phyloP scores from a whole-genome alignment of 37 sponge, comb jelly and placozoan genomes.

The Amphimedon queenslandica region DNA sequence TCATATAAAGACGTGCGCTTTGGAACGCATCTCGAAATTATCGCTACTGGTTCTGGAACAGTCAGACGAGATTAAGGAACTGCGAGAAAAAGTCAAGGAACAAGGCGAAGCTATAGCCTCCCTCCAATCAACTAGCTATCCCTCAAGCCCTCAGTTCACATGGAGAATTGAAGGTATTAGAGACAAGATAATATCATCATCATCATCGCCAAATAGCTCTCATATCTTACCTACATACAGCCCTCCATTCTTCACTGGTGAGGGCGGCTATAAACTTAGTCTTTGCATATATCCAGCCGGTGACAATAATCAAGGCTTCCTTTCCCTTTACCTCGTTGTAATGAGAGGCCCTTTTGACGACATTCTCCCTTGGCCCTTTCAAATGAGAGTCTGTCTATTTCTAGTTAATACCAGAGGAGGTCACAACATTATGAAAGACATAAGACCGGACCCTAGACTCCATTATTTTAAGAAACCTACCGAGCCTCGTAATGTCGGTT shows the following conservation, averaged over 20 bases:
- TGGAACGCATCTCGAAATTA: slow-evolving; percentile 11
- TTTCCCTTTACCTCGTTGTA: slow-evolving; percentile 70
- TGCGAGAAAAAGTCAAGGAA: slow-evolving; percentile 9
- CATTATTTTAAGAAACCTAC: slow-evolving; percentile 55
- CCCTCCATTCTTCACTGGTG: slow-evolving; percentile 61
- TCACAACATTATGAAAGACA: slow-evolving; percentile 33
- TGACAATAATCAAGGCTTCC: slow-evolving; percentile 43
- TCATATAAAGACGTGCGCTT: slow-evolving; percentile 35
- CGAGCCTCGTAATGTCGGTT: slow-evolving; percentile 46
- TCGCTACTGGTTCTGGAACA: slow-evolving; percentile 23
- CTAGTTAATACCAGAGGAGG: slow-evolving; percentile 40
- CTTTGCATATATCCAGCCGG: slow-evolving; percentile 67
- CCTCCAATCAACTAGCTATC: slow-evolving; percentile 22
- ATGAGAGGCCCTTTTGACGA: slow-evolving; percentile 75
- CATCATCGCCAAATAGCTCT: slow-evolving; percentile 7
- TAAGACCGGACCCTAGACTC: slow-evolving; percentile 48
- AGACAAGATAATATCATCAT: slow-evolving; percentile 31
- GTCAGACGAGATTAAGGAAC: slow-evolving; percentile 31
- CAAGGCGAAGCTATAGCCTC: slow-evolving; percentile 1
- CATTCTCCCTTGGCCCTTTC: slow-evolving; percentile 74
- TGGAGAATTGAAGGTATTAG: slow-evolving; percentile 59
- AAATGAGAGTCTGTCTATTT: slow-evolving; percentile 34
- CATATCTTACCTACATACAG: slow-evolving; percentile 57
- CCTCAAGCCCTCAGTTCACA: slow-evolving; percentile 52
- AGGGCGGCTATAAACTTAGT: slow-evolving; percentile 69